Percentiles rank a stretch among this genome's conserved stretches.
Evolutionary conservation across 2,113 vertebrate genomes (phyloP).

Genomic region (Thinocorus orbignyianus): DNA sequence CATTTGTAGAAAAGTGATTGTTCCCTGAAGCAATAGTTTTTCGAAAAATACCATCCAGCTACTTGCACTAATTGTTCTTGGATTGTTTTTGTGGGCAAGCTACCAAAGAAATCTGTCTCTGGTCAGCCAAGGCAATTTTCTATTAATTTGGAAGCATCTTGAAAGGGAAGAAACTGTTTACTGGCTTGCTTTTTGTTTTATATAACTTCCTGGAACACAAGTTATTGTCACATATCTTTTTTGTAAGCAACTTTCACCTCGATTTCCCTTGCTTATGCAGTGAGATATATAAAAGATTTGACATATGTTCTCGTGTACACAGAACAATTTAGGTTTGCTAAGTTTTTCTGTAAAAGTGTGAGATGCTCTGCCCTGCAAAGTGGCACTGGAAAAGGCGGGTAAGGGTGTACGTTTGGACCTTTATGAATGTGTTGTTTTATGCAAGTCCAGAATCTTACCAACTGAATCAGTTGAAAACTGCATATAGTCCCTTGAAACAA

Average conservation of each 20-base stretch:
- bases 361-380: neutral
- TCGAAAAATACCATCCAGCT: neutral
- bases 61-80: neutral
- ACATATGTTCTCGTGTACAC: neutral
- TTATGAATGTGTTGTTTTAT: neutral
- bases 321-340: neutral
- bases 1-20: neutral
- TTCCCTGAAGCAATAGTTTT: neutral
- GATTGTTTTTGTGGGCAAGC: neutral
- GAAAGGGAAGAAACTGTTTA: neutral
- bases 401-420: neutral
- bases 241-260: neutral
- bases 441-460: neutral
- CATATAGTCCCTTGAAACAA: neutral
- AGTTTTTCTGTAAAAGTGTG: neutral
- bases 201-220: neutral
- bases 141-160: neutral
- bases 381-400: neutral
- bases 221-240: neutral
- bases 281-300: neutral
- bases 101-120: neutral
- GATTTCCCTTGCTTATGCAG: neutral
- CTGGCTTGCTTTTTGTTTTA: neutral
- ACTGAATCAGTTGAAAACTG: neutral
- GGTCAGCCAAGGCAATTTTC: neutral